Evolutionary conservation across 2,113 vertebrate species (phyloP).

Genomic region (Mormyrus lacerda): DNA sequence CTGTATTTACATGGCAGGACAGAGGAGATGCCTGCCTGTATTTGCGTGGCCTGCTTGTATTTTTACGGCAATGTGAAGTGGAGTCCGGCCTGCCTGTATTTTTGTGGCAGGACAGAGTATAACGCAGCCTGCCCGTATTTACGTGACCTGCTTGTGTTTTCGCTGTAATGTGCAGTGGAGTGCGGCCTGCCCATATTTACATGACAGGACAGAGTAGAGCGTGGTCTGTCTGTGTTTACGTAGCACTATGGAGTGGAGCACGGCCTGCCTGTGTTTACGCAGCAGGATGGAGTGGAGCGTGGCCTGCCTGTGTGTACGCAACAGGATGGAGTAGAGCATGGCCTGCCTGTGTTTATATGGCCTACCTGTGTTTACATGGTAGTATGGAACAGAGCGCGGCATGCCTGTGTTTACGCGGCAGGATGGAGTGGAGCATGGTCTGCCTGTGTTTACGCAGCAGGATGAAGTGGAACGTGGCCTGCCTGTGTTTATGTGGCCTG

Average conservation of each 20-base stretch:
- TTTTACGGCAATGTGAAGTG: background rate
- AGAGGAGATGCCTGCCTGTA: background rate
- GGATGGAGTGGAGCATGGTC: too few relatives aligned
- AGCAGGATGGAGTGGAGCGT: too few relatives aligned
- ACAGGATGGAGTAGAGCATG: too few relatives aligned
- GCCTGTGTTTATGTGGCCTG: background rate
- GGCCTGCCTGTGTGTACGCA: too few relatives aligned
- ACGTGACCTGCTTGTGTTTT: background rate
- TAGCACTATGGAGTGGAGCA: too few relatives aligned
- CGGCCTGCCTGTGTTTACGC: too few relatives aligned
- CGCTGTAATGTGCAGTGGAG: too few relatives aligned
- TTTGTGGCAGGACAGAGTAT: background rate
- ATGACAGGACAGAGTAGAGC: conserved; percentile 8
- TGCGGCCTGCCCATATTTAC: background rate
- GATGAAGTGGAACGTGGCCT: background rate
- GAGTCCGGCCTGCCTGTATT: background rate
- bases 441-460: too few relatives aligned
- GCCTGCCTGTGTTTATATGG: too few relatives aligned
- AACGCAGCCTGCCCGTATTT: background rate
- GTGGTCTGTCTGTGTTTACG: background rate
- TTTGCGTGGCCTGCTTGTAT: background rate
- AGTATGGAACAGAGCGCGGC: too few relatives aligned
- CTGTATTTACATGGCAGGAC: background rate
- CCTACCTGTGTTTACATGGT: too few relatives aligned
- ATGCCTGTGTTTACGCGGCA: too few relatives aligned